phyloP scores from a whole-genome alignment of 1,140 invertebrate species.

The Vollenhovia emeryi region DNA sequence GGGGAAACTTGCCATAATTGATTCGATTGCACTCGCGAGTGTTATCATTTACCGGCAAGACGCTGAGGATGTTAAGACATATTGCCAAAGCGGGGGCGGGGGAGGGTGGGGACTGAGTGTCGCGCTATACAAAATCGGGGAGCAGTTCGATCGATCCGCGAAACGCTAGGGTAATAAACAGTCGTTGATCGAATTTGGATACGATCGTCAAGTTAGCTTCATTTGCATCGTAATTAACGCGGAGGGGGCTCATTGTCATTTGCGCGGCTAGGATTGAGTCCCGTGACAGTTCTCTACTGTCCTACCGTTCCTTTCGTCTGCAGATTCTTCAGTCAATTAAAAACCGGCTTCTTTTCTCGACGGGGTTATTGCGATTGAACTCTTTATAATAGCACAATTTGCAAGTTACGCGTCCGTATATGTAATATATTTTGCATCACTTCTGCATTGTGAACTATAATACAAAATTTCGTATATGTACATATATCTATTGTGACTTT shows the following conservation, averaged over 20 bases:
- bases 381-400: background rate
- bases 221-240: constrained; percentile 27
- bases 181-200: constrained; percentile 41
- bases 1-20: constrained; percentile 67
- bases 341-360: background rate
- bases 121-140: constrained; percentile 5
- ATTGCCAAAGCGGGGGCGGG: background rate
- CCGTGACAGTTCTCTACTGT: background rate
- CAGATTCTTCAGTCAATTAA: background rate
- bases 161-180: constrained; percentile 12
- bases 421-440: no score
- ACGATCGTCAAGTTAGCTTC: constrained; percentile 45
- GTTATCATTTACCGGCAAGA: background rate
- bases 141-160: constrained; percentile 32
- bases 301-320: constrained; percentile 27
- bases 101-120: background rate
- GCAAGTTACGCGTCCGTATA: background rate
- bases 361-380: background rate
- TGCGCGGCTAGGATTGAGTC: constrained; percentile 31
- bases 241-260: constrained; percentile 21
- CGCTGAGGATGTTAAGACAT: background rate
- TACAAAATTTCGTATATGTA: no score
- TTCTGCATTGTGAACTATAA: no score
- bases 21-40: constrained; percentile 59
- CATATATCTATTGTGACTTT: background rate